phyloP scores from a whole-genome alignment of 1,140 invertebrate genomes.

The Plutomurus gul region DNA sequence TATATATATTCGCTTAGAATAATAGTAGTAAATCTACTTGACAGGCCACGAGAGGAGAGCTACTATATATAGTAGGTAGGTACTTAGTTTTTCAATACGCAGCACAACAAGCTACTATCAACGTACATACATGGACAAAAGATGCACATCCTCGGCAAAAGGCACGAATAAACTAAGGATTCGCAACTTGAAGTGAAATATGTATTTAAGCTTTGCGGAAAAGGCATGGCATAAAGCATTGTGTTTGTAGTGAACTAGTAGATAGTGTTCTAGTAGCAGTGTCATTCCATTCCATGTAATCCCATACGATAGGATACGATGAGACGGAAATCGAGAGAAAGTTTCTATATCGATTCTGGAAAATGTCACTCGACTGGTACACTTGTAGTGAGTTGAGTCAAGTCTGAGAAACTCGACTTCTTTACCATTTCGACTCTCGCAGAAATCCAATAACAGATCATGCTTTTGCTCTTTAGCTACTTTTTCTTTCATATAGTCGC shows the following conservation, averaged over 20 bases:
- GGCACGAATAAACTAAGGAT: not conserved
- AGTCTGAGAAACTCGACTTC: conserved; percentile 6
- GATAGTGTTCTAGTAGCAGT: too few relatives aligned
- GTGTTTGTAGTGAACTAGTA: too few relatives aligned
- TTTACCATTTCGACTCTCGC: not conserved
- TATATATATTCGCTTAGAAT: too few relatives aligned
- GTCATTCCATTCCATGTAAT: too few relatives aligned
- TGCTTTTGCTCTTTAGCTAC: conserved; percentile 28
- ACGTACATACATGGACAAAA: not conserved
- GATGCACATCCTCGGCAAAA: not conserved
- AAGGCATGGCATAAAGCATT: too few relatives aligned
- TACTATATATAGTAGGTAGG: too few relatives aligned
- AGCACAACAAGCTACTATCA: too few relatives aligned
- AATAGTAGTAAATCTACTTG: too few relatives aligned
- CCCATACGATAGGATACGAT: not conserved
- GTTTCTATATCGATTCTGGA: conserved; percentile 37
- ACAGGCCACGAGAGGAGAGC: too few relatives aligned
- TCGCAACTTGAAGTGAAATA: not conserved
- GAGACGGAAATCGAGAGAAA: conserved; percentile 20
- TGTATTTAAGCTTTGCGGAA: too few relatives aligned
- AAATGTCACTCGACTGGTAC: conserved; percentile 35
- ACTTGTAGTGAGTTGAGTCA: not conserved
- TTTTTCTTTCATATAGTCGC: conserved; percentile 1
- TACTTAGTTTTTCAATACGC: too few relatives aligned
- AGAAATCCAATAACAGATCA: conserved; percentile 37